A percentile compares a stretch with the other conserved stretches of the same genome.
Evolutionary conservation across 2,888 invertebrate genomes (phyloP).

Genomic region (Melieria picta): DNA sequence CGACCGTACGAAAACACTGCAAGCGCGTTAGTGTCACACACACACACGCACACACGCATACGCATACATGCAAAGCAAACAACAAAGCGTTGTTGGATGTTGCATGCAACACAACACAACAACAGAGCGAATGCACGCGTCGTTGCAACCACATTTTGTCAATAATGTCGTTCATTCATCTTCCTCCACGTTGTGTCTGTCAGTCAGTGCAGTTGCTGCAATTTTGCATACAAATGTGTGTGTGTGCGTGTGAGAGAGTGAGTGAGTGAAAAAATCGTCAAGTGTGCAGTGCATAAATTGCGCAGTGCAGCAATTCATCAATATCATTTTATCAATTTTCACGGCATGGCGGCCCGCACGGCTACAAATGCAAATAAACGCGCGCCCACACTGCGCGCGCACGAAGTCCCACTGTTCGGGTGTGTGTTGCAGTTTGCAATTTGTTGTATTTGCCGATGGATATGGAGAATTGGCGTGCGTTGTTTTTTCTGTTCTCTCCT

Average conservation of each 20-base stretch:
- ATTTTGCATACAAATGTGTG: neutral
- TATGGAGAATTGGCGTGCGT: neutral
- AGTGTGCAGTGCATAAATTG: conserved; percentile 41
- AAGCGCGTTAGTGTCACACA: neutral
- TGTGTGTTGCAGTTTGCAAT: conserved; percentile 24
- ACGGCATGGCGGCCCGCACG: conserved; percentile 44
- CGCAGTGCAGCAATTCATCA: conserved; percentile 58
- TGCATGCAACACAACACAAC: conserved; percentile 37
- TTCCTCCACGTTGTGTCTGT: conserved; percentile 20
- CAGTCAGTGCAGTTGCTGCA: neutral
- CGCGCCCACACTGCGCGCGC: neutral
- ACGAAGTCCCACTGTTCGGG: neutral
- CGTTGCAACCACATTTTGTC: conserved; percentile 33
- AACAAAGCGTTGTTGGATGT: conserved; percentile 27
- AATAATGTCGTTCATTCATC: conserved; percentile 41
- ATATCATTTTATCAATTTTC: conserved; percentile 64
- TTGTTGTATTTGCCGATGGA: conserved; percentile 25
- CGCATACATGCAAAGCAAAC: conserved; percentile 5
- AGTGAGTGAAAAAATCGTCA: conserved; percentile 25
- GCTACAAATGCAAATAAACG: conserved; percentile 2
- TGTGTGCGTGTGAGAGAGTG: conserved; percentile 18
- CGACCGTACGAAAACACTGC: neutral
- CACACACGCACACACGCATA: conserved; percentile 19
- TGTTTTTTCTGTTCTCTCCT: neutral
- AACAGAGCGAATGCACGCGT: conserved; percentile 18